These are phyloP conservation scores for Indicator maculatus DNA, from an alignment of 2,113 vertebrate species.

Conservation along the genomic window DNA sequence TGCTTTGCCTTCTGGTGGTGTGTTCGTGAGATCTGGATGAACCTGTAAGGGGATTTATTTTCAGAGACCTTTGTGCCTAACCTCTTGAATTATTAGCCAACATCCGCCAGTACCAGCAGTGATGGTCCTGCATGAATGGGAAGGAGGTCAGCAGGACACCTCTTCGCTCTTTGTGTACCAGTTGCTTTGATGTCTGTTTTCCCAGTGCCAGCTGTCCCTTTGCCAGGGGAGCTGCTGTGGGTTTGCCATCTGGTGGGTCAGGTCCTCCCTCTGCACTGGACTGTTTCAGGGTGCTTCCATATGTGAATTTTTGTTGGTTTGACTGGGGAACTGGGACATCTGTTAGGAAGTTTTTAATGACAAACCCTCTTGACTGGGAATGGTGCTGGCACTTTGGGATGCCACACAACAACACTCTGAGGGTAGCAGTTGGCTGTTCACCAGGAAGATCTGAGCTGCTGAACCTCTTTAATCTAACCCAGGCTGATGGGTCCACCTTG, in stretches of 20 bases:
- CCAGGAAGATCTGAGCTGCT: not conserved
- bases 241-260: not conserved
- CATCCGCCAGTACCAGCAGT: not conserved
- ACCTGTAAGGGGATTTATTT: not conserved
- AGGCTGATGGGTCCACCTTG: not conserved
- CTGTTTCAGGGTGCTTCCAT: not conserved
- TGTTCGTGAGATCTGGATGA: accelerated
- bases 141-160: not conserved
- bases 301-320: too few species aligned
- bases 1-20: not conserved
- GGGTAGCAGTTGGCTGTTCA: not conserved
- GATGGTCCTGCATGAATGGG: not conserved
- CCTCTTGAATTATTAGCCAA: accelerated
- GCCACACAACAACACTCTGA: not conserved
- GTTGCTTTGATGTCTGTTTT: not conserved
- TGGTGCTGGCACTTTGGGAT: not conserved
- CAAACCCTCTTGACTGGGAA: not conserved
- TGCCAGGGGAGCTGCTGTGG: not conserved
- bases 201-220: not conserved
- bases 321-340: not conserved
- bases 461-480: not conserved
- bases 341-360: not conserved
- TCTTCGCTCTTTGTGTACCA: not conserved
- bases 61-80: not conserved
- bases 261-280: not conserved